Evolutionary conservation across 1,140 invertebrate species (phyloP).

Genomic region (Caerostris extrusa): DNA sequence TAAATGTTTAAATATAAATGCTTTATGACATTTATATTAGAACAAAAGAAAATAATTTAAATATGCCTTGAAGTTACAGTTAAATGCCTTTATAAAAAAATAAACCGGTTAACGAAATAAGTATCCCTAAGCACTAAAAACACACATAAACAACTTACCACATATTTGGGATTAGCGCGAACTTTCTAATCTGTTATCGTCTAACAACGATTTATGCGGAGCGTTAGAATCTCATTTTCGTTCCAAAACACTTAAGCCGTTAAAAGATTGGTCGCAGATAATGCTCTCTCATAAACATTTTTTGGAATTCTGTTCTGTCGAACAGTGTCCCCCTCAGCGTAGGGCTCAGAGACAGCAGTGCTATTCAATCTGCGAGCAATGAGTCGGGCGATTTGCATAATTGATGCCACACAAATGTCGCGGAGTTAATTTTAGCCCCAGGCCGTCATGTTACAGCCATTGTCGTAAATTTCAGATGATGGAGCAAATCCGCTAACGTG

Average conservation of each 20-base stretch:
- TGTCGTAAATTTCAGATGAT: neutral
- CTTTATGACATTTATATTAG: no score
- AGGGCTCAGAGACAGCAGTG: neutral
- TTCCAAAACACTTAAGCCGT: neutral
- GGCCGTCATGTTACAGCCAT: neutral
- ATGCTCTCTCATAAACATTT: neutral
- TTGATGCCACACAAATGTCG: constrained; percentile 19
- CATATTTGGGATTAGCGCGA: no score
- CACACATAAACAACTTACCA: no score
- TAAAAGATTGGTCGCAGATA: neutral
- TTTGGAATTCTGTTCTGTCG: no score
- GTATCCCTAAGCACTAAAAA: no score
- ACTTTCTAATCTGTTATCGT: no score
- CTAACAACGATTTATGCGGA: neutral
- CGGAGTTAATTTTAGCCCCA: constrained; percentile 1
- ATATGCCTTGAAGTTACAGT: no score
- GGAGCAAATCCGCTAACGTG: neutral
- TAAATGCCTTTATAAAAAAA: no score
- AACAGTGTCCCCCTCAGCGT: neutral
- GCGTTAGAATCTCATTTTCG: neutral
- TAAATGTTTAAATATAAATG: no score
- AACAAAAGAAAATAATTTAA: no score
- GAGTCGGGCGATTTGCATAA: constrained; percentile 40
- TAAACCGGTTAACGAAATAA: no score
- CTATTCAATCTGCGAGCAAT: neutral